Evolutionary conservation across 2,888 invertebrate genomes (phyloP).

Genomic region (Diogma glabrata): DNA sequence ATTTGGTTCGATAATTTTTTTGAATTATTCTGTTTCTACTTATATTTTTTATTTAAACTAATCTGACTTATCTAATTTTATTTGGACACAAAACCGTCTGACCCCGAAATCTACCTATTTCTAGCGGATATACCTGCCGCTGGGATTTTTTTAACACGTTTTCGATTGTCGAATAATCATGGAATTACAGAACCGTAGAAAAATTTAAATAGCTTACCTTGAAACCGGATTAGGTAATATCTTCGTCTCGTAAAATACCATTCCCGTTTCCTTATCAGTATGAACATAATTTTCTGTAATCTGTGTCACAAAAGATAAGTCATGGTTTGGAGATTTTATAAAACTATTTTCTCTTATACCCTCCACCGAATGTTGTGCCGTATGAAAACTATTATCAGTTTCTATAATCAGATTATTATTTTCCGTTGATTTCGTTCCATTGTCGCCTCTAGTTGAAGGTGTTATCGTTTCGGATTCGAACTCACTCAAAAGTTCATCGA

Average conservation of each 20-base stretch:
- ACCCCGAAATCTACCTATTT: too few species aligned
- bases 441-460: not conserved
- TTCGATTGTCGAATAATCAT: too few species aligned
- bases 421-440: conserved; percentile 17
- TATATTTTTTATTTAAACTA: too few species aligned
- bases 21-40: too few species aligned
- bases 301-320: conserved; percentile 28
- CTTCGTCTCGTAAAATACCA: conserved; percentile 56
- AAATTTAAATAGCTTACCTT: too few species aligned
- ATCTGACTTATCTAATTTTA: too few species aligned
- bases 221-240: conserved; percentile 27
- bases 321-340: conserved; percentile 23
- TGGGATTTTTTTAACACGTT: too few species aligned
- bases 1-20: too few species aligned
- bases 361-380: conserved; percentile 20
- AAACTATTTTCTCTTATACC: conserved; percentile 18
- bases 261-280: conserved; percentile 56
- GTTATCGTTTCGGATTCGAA: conserved; percentile 16
- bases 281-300: conserved; percentile 66
- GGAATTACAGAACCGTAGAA: too few species aligned
- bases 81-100: too few species aligned
- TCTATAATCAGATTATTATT: conserved; percentile 21
- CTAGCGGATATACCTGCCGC: too few species aligned
- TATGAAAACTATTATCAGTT: conserved; percentile 24
- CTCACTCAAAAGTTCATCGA: conserved; percentile 27